Evolutionary conservation across 2,888 invertebrate genomes (phyloP).

Genomic region (Sphaeridia pumilis): DNA sequence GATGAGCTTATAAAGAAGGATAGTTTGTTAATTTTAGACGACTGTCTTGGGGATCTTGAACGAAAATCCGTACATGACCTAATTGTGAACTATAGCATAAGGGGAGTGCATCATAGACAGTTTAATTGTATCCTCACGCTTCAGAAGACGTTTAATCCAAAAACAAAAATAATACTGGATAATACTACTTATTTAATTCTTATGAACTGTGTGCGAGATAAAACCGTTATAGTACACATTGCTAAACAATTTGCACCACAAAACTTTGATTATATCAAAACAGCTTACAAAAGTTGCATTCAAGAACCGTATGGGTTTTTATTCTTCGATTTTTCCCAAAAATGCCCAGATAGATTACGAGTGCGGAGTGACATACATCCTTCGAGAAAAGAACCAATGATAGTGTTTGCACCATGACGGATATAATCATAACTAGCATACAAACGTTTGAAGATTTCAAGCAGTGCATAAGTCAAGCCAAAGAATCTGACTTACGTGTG

Average conservation of each 20-base stretch:
- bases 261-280: neutral
- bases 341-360: neutral
- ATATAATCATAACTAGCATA: no score
- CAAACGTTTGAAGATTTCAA: no score
- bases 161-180: neutral
- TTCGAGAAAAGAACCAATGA: no score
- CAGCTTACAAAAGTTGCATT: neutral
- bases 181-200: neutral
- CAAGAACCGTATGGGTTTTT: neutral
- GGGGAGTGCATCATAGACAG: neutral
- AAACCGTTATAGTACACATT: neutral
- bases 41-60: neutral
- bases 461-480: no score
- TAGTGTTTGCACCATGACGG: no score
- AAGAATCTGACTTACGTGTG: no score
- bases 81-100: neutral
- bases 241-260: neutral
- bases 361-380: neutral
- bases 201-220: neutral
- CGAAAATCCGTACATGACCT: neutral
- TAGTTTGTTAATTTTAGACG: neutral
- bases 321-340: neutral
- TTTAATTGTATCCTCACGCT: neutral
- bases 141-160: neutral
- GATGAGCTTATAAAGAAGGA: neutral